Evolutionary conservation across 2,113 vertebrate genomes (phyloP), one percentile per base, ranked within the genome.

Genomic region (Uropsilus gracilis): DNA sequence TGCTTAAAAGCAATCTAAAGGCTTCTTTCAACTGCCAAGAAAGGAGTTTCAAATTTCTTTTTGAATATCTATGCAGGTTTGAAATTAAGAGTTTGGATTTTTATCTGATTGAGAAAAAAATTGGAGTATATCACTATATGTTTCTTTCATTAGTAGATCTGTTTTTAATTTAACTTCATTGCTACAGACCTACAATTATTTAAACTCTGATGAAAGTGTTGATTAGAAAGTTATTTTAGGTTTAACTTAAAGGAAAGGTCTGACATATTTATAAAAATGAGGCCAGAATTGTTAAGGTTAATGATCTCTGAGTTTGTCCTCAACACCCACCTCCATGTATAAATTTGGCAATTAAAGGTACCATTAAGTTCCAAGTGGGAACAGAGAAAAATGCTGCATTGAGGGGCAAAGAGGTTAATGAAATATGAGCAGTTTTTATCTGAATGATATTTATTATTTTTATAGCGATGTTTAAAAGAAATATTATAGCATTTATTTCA

Each of bases 31-130:
- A 57, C 75, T 93, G 69, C 80, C 46, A 89, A 80, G 50, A 94
- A 82, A 82, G 46, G 57, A 95, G 44, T 34, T 55, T 78, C 57
- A 83, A 61, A 87, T 59, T 94, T 94, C 59, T 76, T 53, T 96
- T 77, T 81, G 53, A 84, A 94, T 66, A 77, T 32, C n/a, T 63
- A 8, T 34, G 8, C 28, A 55, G 68, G 18, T 32, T 80, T 59
- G 83, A 72, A 96, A 86, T 90, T 76, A 68, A 39, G 9, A 42
- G 28, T 73, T 69, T 53, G 63, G 32, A 66, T 61, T 95, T 89
- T 94, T 89, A 90, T 46, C 59, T 76, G 59, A 90, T 37, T 37
- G 26, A 78, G 63, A 46, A 93, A 66, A 75, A 77, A 78, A 66
- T 71, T 71, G 64, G 48, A 72, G 61, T 94, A 72, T 82, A 73